Evolutionary conservation across 2,888 invertebrate species (phyloP).

Genomic region (Calameuta filiformis): DNA sequence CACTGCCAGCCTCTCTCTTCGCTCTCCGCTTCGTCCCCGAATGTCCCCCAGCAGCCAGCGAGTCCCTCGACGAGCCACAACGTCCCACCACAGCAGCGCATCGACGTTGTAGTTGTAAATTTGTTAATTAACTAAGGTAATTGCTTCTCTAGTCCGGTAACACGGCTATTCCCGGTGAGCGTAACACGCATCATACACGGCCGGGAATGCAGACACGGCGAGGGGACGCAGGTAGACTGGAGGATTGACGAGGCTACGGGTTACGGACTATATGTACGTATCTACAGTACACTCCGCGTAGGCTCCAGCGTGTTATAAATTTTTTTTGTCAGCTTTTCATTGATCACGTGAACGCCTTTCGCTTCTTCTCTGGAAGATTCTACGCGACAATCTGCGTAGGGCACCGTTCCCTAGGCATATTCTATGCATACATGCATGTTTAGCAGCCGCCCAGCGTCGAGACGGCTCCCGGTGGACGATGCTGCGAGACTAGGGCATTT

Average conservation of each 20-base stretch:
- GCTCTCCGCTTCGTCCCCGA: neutral
- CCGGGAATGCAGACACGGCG: no score
- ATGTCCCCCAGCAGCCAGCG: neutral
- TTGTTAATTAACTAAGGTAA: constrained; percentile 63
- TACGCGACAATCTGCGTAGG: no score
- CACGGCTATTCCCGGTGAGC: constrained; percentile 20
- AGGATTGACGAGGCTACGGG: no score
- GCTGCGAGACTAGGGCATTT: constrained; percentile 57
- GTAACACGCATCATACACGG: constrained; percentile 4
- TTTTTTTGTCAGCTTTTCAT: no score
- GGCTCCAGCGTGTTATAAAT: no score
- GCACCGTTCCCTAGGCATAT: constrained; percentile 48
- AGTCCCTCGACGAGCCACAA: neutral
- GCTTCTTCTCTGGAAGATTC: no score
- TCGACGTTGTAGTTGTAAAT: constrained; percentile 55
- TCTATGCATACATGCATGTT: constrained; percentile 61
- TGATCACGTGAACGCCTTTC: no score
- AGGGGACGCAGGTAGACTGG: no score
- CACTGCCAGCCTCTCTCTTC: constrained; percentile 2
- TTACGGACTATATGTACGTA: no score
- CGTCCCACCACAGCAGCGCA: constrained; percentile 6
- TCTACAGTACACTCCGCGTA: no score
- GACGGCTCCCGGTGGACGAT: constrained; percentile 14
- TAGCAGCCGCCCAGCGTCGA: constrained; percentile 49
- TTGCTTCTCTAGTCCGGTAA: constrained; percentile 46